Base-by-base conservation (phyloP, 2,113 vertebrate genomes). In the Leucosticte australis region DNA sequence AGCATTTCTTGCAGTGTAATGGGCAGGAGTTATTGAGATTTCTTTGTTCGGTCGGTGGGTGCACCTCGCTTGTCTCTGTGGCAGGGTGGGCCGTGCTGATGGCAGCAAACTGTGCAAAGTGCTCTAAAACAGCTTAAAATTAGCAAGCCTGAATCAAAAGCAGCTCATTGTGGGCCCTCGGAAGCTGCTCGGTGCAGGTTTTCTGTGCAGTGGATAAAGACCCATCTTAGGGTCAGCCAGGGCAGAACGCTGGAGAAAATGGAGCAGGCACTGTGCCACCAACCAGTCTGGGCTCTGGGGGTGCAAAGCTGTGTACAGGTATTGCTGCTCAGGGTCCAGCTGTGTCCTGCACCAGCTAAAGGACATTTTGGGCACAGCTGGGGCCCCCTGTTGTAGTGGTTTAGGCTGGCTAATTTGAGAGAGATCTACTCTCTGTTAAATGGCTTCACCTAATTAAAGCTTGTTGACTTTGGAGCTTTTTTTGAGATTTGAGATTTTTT, bases 161-260 rank as follows among this genome's bases (percentile, higher is more conserved):
- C 2, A 15, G 9, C 20, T 68, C 3, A 5, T 39, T 37, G 10
- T 28, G 57, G 26, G 18, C 5, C 9, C 11, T 74, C 35, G 33
- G 19, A 53, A 93, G 20, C 7, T 59, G 23, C 39, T 74, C 30
- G 2, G 11, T 27, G 57, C 26, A 71, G 30, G 24, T 71, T 78
- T 84, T 71, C 37, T 39, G 33, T 67, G 6, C 13, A 13, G 13
- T 33, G 80, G 21, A 12, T 55, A 14, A 77, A 59, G 46, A 76
- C 7, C 21, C 2, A 0, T 46, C 65, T 46, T 28, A 5, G 23
- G 49, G 35, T 70, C 18, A 71, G 23, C 3, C 0, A 0, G 24
- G 28, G 41, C 37, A 44, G 17, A n/a, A 9, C 0, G 0, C n/a
- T 2, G 2, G 47, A 30, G 31, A 11, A 75, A 35, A n/a, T 0